Conservation (phyloP, 2,888 invertebrate species). For the Ectemnius lituratus region DNA sequence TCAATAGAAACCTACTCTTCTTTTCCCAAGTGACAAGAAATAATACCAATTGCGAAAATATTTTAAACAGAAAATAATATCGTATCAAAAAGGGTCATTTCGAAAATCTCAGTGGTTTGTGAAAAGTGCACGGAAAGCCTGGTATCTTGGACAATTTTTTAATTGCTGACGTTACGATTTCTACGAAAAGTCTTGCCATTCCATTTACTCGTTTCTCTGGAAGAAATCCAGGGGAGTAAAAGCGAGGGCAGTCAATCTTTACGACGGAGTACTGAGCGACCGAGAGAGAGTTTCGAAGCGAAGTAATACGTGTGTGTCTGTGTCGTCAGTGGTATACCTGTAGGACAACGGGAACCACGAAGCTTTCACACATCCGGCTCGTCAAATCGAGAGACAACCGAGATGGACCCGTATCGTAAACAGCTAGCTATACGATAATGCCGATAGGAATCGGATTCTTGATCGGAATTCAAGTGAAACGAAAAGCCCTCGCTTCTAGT, state of each 20-base stretch:
- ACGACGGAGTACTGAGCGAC: slow-evolving; percentile 26
- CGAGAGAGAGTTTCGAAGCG: slow-evolving; percentile 10
- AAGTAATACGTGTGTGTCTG: slow-evolving; percentile 14
- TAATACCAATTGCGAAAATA: no score
- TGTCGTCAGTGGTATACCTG: slow-evolving; percentile 25
- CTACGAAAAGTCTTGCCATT: not conserved
- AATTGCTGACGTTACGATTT: slow-evolving; percentile 51
- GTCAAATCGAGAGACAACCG: slow-evolving; percentile 20
- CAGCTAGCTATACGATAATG: slow-evolving; percentile 13
- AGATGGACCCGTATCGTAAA: slow-evolving; percentile 16
- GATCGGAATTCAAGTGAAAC: not conserved
- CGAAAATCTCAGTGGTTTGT: no score
- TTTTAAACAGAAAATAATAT: no score
- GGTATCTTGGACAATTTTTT: slow-evolving; percentile 31
- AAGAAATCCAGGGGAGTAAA: slow-evolving; percentile 20
- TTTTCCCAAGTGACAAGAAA: no score
- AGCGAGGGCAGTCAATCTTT: slow-evolving; percentile 39
- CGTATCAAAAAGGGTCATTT: no score
- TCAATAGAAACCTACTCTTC: no score
- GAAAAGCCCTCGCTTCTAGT: not conserved
- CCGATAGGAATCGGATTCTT: not conserved
- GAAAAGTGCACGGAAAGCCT: no score
- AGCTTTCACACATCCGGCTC: slow-evolving; percentile 33
- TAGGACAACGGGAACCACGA: slow-evolving; percentile 24
- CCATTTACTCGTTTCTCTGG: not conserved